These are phyloP conservation scores for Alligator sinensis DNA, from an alignment of 2,113 vertebrate genomes.

Conservation along the genomic window DNA sequence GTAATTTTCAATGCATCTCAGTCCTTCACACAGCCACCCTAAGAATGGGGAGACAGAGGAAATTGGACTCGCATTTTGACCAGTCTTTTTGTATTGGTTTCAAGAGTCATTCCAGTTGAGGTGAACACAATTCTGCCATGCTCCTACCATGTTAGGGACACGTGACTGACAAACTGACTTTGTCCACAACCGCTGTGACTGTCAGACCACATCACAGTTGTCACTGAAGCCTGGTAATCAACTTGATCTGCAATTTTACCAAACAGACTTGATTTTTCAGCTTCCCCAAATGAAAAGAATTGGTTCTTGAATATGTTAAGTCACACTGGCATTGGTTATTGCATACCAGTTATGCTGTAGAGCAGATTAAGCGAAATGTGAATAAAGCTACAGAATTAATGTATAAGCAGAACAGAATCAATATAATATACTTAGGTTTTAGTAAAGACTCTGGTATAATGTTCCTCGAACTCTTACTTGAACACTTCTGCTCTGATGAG, in stretches of 20 bases:
- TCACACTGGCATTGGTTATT: neutral
- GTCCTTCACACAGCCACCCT: neutral
- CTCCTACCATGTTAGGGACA: neutral
- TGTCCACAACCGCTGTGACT: neutral
- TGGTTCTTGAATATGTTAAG: neutral
- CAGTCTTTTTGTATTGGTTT: neutral
- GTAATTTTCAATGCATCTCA: neutral
- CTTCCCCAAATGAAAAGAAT: neutral
- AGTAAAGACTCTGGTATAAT: neutral
- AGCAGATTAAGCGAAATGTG: neutral
- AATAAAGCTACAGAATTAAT: neutral
- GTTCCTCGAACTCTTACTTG: neutral
- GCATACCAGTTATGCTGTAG: neutral
- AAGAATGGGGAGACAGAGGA: neutral
- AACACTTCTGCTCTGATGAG: neutral
- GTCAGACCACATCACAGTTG: neutral
- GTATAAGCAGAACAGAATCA: neutral
- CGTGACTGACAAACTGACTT: neutral
- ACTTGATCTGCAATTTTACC: constrained; percentile 11
- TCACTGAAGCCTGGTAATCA: neutral
- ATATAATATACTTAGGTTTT: neutral
- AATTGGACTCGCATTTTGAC: neutral
- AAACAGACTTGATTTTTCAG: constrained; percentile 37
- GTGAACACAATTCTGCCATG: neutral
- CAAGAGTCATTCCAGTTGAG: neutral